Base-by-base conservation (phyloP, 2,797 vertebrate genomes). In the Nyctalus aviator region DNA sequence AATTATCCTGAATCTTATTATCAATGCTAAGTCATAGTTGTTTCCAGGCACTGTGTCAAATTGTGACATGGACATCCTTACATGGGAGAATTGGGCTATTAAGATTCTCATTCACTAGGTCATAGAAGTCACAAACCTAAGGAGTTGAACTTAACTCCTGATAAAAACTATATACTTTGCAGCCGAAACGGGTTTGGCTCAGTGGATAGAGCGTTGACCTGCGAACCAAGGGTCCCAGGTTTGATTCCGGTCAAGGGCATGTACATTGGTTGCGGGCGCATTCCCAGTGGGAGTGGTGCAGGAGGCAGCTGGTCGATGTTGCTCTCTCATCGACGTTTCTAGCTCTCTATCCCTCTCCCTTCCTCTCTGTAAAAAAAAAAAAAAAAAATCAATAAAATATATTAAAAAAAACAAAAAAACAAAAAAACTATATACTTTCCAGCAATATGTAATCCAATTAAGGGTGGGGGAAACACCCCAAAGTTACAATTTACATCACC, bases 1-100 rank as follows among this genome's bases (percentile, higher is more conserved):
- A 84, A 50, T 95, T 64, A 96, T 21, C 53, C 32, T 62, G 59
- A 81, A 48, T 57, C 66, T 90, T 69, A 46, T 37, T 14, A 89
- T 57, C 72, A 81, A 9, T 23, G 64, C 35, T 75, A 50, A 57
- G 30, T 15, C n/a, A 17, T 69, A 81, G 25, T 27, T 46, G 48
- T 79, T 82, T 55, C 17, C 57, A 84, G 64, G 18, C 62, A 81
- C 23, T 10, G 23, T 57, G 21, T 44, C 69, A 32, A 11, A 10
- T 84, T 23, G 23, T 55, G 46, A 86, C 17, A 11, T 46, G 48
- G n/a, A 73, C n/a, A 10, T n/a, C 35, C 85, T 81, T 78, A 68
- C 8, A 0, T 5, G 25, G 4, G 21, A 94, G 27, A 81, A 84
- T 23, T 76, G 87, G 84, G 30, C 48, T 62, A 59, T 30, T 68